Percentiles rank a stretch among this genome's conserved stretches.
phyloP scores from a whole-genome alignment of 2,797 vertebrate species.

The Sandelia bainsii region DNA sequence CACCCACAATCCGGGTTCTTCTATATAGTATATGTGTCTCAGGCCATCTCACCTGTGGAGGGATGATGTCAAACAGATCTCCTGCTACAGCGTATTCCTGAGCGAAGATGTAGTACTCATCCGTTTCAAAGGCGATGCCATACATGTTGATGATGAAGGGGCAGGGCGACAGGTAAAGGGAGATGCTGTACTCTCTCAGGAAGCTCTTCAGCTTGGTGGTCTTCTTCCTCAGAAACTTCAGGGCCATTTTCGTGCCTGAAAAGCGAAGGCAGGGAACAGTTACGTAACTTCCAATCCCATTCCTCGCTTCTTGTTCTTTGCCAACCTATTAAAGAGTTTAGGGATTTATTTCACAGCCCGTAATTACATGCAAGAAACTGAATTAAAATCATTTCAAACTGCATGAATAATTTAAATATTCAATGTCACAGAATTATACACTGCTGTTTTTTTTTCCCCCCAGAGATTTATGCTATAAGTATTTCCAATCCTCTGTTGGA shows the following conservation, averaged over 20 bases:
- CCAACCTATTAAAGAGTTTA: constrained; percentile 20
- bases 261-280: constrained; percentile 8
- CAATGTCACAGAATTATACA: constrained; percentile 15
- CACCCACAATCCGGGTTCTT: too few relatives aligned
- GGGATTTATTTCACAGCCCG: constrained; percentile 46
- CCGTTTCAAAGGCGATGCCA: constrained; percentile 86
- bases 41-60: constrained; percentile 81
- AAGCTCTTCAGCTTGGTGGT: constrained; percentile 88
- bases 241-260: constrained; percentile 86
- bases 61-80: constrained; percentile 88
- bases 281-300: constrained; percentile 27
- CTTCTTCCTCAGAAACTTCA: constrained; percentile 87
- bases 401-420: constrained; percentile 57
- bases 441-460: neutral
- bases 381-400: constrained; percentile 53
- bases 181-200: constrained; percentile 86
- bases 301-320: constrained; percentile 2
- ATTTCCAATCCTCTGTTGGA: constrained; percentile 35
- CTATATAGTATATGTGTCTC: too few relatives aligned
- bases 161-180: constrained; percentile 86
- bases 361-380: constrained; percentile 37
- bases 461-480: constrained; percentile 36
- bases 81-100: constrained; percentile 86
- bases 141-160: constrained; percentile 88
- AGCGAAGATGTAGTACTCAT: constrained; percentile 86